phyloP scores from a whole-genome alignment of 2,888 invertebrate genomes.

The Pristionchus fissidentatus region DNA sequence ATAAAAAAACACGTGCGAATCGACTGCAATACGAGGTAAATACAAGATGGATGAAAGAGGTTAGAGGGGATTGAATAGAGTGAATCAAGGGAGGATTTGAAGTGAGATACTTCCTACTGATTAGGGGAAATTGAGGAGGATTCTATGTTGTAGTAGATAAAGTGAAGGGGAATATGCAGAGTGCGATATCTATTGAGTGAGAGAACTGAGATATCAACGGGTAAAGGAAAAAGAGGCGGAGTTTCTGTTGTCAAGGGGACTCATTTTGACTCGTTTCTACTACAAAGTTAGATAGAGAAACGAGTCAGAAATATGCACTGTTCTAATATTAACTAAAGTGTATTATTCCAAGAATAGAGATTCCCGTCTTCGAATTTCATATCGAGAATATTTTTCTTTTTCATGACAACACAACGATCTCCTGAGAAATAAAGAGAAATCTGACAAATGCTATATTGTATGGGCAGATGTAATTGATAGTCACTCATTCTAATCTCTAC shows the following conservation, averaged over 20 bases:
- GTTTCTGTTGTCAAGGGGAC: constrained; percentile 16
- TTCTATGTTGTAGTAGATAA: not conserved
- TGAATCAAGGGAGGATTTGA: too few species aligned
- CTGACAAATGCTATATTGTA: too few species aligned
- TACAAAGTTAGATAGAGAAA: not conserved
- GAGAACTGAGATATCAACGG: not conserved
- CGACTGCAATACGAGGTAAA: not conserved
- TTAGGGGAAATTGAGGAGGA: not conserved
- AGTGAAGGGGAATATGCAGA: not conserved
- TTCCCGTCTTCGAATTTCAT: too few species aligned
- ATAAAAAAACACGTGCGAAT: not conserved
- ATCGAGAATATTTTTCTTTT: too few species aligned
- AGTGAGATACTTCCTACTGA: not conserved
- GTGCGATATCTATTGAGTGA: not conserved
- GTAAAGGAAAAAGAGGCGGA: not conserved
- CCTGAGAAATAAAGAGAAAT: too few species aligned
- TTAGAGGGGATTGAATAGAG: too few species aligned
- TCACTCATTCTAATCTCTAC: too few species aligned
- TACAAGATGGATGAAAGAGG: not conserved
- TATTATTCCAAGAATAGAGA: too few species aligned
- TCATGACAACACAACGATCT: too few species aligned
- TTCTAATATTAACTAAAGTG: too few species aligned
- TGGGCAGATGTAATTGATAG: too few species aligned
- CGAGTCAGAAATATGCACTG: not conserved
- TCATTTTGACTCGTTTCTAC: constrained; percentile 19